These are phyloP conservation scores for Macrostomum lignano DNA, from an alignment of 1,140 invertebrate species.

Conservation along the genomic window DNA sequence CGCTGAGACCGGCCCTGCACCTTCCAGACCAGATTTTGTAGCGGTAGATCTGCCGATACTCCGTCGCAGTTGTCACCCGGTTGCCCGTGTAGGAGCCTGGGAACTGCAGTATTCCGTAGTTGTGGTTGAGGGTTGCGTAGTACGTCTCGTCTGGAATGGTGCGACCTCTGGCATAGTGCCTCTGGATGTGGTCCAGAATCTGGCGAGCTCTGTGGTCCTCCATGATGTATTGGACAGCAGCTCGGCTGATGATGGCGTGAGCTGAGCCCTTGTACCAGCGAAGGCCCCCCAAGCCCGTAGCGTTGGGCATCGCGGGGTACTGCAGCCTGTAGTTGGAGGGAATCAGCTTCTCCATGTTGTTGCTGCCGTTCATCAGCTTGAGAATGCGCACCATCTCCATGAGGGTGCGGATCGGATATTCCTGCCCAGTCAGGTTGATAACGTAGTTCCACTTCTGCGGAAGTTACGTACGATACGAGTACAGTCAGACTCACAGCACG, in stretches of 20 bases:
- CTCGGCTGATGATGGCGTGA: slow-evolving; percentile 1
- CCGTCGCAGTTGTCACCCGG: background rate
- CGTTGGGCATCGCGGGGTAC: background rate
- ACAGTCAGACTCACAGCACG: too few relatives aligned
- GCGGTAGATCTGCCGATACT: slow-evolving; percentile 1
- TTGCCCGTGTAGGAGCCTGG: slow-evolving; percentile 8
- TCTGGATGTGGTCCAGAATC: slow-evolving; percentile 2
- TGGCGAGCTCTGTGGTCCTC: slow-evolving; percentile 3
- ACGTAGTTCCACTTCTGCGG: slow-evolving; percentile 13
- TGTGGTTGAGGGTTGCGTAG: slow-evolving; percentile 9
- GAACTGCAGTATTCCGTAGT: slow-evolving; percentile 6
- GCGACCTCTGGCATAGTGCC: background rate
- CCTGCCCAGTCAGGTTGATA: slow-evolving; percentile 11
- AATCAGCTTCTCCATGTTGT: slow-evolving; percentile 10
- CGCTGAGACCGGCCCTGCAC: background rate
- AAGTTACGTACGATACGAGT: too few relatives aligned
- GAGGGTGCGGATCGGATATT: slow-evolving; percentile 16
- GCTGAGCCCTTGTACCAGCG: slow-evolving; percentile 6
- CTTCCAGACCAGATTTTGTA: slow-evolving; percentile 6
- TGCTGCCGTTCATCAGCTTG: slow-evolving; percentile 12
- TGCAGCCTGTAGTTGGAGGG: background rate
- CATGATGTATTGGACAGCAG: slow-evolving; percentile 7
- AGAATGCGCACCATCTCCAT: slow-evolving; percentile 16
- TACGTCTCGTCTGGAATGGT: slow-evolving; percentile 9
- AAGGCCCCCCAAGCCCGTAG: background rate